Evolutionary conservation across 2,888 invertebrate species (phyloP), one percentile per base, ranked within the genome.

Genomic region (Xiphydria camelus): DNA sequence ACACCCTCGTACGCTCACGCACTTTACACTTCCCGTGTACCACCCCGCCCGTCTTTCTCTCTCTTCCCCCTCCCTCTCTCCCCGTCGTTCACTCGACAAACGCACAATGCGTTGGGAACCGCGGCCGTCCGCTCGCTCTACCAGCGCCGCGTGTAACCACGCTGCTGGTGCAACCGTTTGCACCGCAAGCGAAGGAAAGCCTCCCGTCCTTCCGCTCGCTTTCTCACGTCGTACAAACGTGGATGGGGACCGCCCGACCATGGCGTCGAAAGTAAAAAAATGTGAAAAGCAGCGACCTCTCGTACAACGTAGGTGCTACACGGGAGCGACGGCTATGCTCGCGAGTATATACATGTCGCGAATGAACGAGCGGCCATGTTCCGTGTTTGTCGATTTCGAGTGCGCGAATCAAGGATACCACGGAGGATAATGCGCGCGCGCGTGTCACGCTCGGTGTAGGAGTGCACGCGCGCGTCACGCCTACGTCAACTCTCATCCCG

Each of bases 251-350:
- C 29, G 15, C 29, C 9, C 18, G 14, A 34, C 23, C 41, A 42
- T 42, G 42, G 42, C 42, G 42, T 42, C 42, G 42, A 37, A 42
- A 42, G 42, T 42, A 35, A 42, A 37, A 29, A 29, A 14, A 4
- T 29, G 5, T 7, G 14, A 29, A 5, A 29, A 29, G 14, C 29
- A 29, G 12, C 29, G 29, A 15, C 29, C 12, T n/a, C n/a, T 29
- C 12, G 14, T 12, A 29, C 15, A n/a, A 29, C 29, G 29, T n/a
- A 14, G 12, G 14, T 9, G 29, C 29, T 29, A 29, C 12, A 9
- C 15, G 9, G 15, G 12, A 5, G 14, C 7, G 15, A 4, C 29
- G 10, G 29, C 29, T 29, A 29, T 29, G 26, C n/a, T 5, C 12
- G 15, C 12, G 12, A 29, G 12, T 6, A 29, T 29, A 12, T 12